Conservation (phyloP, 1,140 invertebrate genomes). For the Ceratosolen solmsi region DNA sequence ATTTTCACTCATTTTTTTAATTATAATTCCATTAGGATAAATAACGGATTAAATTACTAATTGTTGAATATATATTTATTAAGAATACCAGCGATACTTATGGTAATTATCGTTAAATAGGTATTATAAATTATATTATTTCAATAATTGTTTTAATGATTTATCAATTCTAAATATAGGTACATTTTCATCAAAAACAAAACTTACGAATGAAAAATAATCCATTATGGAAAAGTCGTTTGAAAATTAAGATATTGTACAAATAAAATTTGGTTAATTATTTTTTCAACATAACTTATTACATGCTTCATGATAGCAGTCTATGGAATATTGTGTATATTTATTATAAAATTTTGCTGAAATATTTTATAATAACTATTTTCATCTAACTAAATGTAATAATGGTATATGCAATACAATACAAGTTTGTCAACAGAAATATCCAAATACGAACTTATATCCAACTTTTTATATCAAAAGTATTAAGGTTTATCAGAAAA, state of each 20-base stretch:
- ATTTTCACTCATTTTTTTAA: no score
- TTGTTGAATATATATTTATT: no score
- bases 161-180: background rate
- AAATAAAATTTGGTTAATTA: conserved; percentile 88
- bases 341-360: conserved; percentile 2
- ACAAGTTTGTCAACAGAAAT: conserved; percentile 87
- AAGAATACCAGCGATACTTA: background rate
- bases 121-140: background rate
- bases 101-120: background rate
- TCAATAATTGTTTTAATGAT: background rate
- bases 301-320: conserved; percentile 83
- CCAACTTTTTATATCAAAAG: conserved; percentile 50
- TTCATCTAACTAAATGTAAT: conserved; percentile 86
- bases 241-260: conserved; percentile 87
- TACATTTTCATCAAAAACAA: conserved; percentile 55
- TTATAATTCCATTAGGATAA: no score
- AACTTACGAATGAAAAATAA: conserved; percentile 83
- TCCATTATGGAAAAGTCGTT: conserved; percentile 84
- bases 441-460: conserved; percentile 78
- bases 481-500: conserved; percentile 56
- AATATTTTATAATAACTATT: conserved; percentile 80
- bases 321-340: conserved; percentile 79
- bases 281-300: conserved; percentile 85
- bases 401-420: conserved; percentile 86
- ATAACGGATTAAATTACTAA: no score